Percentiles rank a stretch among this genome's conserved stretches.
Conservation (phyloP, 2,113 vertebrate genomes). For the Eptatretus burgeri region DNA sequence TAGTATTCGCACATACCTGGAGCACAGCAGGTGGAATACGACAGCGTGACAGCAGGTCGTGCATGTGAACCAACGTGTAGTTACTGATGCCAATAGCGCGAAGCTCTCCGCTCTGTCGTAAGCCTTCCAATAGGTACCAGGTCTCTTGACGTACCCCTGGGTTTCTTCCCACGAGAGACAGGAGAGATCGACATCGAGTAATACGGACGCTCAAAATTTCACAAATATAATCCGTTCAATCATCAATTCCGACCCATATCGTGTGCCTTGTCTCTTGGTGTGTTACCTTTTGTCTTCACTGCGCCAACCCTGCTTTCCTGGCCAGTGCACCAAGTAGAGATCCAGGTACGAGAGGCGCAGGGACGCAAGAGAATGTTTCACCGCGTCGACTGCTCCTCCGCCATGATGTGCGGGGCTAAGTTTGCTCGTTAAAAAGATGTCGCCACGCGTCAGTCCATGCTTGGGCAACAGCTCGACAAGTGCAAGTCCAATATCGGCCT, state of each 20-base stretch:
- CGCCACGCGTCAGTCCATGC: conserved; percentile 19
- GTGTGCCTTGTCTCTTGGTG: too few species aligned
- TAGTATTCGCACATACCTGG: conserved; percentile 12
- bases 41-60: conserved; percentile 20
- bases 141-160: conserved; percentile 19
- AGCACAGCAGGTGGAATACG: conserved; percentile 20
- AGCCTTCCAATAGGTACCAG: conserved; percentile 25
- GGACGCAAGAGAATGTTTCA: conserved; percentile 20
- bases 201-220: too few species aligned
- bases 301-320: conserved; percentile 24
- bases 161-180: conserved; percentile 14
- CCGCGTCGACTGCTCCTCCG: conserved; percentile 16
- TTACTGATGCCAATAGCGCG: conserved; percentile 39
- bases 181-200: too few species aligned
- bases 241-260: too few species aligned
- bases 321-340: conserved; percentile 41
- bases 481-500: conserved; percentile 20
- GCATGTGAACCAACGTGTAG: conserved; percentile 27
- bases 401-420: conserved; percentile 28
- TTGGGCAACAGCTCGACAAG: conserved; percentile 23
- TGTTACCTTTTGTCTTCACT: conserved; percentile 15
- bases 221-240: too few species aligned
- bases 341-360: conserved; percentile 29
- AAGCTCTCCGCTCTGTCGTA: conserved; percentile 22
- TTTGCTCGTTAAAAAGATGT: conserved; percentile 35